Evolutionary conservation across 64 coral and sea anemone species (phyloP), one percentile per base, ranked within the genome.

Genomic region (Montipora efflorescens): DNA sequence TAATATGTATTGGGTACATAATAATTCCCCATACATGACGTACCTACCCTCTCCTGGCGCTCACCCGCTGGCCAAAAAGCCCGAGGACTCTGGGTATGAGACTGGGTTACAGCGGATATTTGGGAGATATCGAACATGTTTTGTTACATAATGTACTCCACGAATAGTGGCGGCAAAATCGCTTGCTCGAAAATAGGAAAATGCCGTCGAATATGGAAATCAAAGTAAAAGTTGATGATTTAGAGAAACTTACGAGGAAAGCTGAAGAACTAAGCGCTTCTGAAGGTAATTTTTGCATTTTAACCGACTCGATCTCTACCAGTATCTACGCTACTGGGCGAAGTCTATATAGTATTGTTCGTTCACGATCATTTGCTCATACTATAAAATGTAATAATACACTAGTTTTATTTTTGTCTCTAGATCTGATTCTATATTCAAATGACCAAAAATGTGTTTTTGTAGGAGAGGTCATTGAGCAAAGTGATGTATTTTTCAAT

Each of bases 191-290:
- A 36, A 36, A 36, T 36, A 36, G 36, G 36, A 44, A 59, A 48
- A 46, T 43, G 95, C 95, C 95, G 36, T 90, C 82, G 74, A 97
- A 97, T 78, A 92, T 97, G 15, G 95, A 97, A 79, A 97, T 97
- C 67, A 97, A 97, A 83, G 95, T 92, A 90, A 91, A 47, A 94
- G 79, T 94, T 36, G 78, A 70, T 50, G 84, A 97, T 76, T 70
- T 97, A 70, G 64, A 88, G 43, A 73, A 81, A 0, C 79, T 97
- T 3, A 83, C 62, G 59, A 78, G 66, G 18, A 97, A 93, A 82
- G 95, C 92, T 19, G 94, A 75, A 74, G 77, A 80, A 82, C 82
- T 97, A 20, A 97, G 95, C 50, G 95, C 21, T 59, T 74, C 83
- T 69, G 92, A 91, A 87, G 95, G 95, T 97, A 76, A 80, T 79